A percentile compares a stretch with the other conserved stretches of the same genome.
These are phyloP conservation scores for Synanthedon tipuliformis DNA, from an alignment of 2,888 invertebrate species.

Conservation along the genomic window DNA sequence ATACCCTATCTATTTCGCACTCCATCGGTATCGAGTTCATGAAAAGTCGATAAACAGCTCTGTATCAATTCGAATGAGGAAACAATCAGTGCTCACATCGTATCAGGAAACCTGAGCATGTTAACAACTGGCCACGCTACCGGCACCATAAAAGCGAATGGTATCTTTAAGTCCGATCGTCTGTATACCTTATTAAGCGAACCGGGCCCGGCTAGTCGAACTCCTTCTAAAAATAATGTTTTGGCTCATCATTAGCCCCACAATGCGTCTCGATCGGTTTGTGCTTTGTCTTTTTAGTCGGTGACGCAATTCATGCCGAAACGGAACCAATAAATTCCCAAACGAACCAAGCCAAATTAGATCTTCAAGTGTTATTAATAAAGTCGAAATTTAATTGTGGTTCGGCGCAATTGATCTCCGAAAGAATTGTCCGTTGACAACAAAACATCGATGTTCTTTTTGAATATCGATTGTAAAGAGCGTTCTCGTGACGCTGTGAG, in stretches of 20 bases:
- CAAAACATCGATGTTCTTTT: constrained; percentile 68
- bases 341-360: constrained; percentile 14
- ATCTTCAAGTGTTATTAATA: constrained; percentile 13
- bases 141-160: constrained; percentile 48
- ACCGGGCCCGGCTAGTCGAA: constrained; percentile 17
- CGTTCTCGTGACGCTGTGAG: constrained; percentile 65
- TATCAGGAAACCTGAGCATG: constrained; percentile 9
- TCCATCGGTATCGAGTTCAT: neutral
- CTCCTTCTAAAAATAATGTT: constrained; percentile 60
- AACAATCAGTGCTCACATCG: constrained; percentile 14
- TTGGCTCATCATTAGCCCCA: constrained; percentile 60
- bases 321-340: constrained; percentile 52
- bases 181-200: constrained; percentile 41
- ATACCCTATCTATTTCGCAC: neutral
- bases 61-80: constrained; percentile 7
- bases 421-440: constrained; percentile 67
- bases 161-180: constrained; percentile 34
- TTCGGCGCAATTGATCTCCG: constrained; percentile 36
- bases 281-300: constrained; percentile 66
- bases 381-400: constrained; percentile 16
- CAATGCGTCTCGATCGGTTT: constrained; percentile 51
- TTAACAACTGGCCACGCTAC: constrained; percentile 34
- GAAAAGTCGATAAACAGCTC: neutral
- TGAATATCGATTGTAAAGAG: constrained; percentile 68
- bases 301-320: constrained; percentile 64